Evolutionary conservation across 2,113 vertebrate genomes (phyloP).

Genomic region (Puntigrus tetrazona): DNA sequence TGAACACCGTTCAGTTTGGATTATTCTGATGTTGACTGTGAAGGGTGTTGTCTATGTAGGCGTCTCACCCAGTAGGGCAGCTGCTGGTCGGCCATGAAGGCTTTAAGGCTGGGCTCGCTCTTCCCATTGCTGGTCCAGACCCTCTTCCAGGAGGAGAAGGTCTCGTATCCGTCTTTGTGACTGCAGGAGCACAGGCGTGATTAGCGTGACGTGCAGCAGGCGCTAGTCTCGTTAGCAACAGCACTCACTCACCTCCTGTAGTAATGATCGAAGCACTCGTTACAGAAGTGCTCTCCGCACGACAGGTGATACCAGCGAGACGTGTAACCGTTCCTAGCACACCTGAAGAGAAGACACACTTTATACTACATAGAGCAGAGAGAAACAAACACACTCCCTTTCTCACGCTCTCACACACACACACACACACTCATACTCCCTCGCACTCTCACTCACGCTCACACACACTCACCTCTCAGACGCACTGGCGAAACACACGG

Average conservation of each 20-base stretch:
- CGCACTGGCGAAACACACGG: slow-evolving; percentile 96
- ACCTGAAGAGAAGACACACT: slow-evolving; percentile 75
- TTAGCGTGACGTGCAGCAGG: not conserved
- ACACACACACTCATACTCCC: not conserved
- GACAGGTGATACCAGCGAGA: slow-evolving; percentile 98
- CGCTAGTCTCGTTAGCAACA: not conserved
- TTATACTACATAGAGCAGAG: not conserved
- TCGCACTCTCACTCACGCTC: not conserved
- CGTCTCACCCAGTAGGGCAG: slow-evolving; percentile 94
- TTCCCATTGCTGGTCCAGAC: slow-evolving; percentile 97
- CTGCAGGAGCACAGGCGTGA: slow-evolving; percentile 65
- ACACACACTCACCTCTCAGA: slow-evolving; percentile 89
- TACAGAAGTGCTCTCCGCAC: slow-evolving; percentile 98
- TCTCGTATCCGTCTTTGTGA: slow-evolving; percentile 98
- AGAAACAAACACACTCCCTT: no score
- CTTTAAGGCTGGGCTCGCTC: slow-evolving; percentile 96
- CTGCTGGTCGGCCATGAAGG: slow-evolving; percentile 98
- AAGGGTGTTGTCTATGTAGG: not conserved
- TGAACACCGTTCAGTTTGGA: no score
- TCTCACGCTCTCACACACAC: slow-evolving; percentile 64
- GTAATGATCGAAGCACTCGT: slow-evolving; percentile 98
- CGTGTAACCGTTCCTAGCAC: slow-evolving; percentile 97
- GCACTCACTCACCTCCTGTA: slow-evolving; percentile 86
- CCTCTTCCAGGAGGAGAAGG: slow-evolving; percentile 90
- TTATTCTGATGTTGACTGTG: no score